Percentiles rank a stretch among this genome's conserved stretches.
These are phyloP conservation scores for Chelon auratus DNA, from an alignment of 2,797 vertebrate species.

Conservation along the genomic window DNA sequence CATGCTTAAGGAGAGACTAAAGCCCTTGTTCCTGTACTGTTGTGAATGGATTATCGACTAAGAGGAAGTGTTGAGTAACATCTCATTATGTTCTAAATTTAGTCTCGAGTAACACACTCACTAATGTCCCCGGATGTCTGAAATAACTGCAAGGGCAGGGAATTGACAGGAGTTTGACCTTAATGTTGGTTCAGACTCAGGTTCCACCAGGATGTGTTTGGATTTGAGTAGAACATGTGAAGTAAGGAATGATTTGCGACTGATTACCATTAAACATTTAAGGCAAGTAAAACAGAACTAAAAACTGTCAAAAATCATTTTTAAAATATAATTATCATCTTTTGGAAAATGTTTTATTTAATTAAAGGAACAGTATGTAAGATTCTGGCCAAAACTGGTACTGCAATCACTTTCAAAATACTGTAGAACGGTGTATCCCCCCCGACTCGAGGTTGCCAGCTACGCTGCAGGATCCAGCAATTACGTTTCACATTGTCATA, in stretches of 20 bases:
- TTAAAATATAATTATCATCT: not conserved
- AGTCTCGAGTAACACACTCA: slow-evolving; percentile 6
- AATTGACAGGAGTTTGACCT: slow-evolving; percentile 39
- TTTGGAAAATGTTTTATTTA: not conserved
- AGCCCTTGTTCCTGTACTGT: not conserved
- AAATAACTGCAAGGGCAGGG: slow-evolving; percentile 51
- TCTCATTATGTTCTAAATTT: slow-evolving; percentile 64
- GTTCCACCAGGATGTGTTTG: slow-evolving; percentile 27
- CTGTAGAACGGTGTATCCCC: too few relatives aligned
- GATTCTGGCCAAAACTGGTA: too few relatives aligned
- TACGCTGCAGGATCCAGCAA: too few relatives aligned
- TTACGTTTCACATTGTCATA: too few relatives aligned
- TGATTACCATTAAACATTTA: not conserved
- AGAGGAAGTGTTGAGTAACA: slow-evolving; percentile 45
- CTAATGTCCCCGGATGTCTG: slow-evolving; percentile 28
- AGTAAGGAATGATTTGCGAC: fast-evolving
- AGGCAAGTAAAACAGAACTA: not conserved
- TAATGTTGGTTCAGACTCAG: slow-evolving; percentile 35
- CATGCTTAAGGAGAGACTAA: not conserved
- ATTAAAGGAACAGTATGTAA: too few relatives aligned
- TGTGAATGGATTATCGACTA: slow-evolving; percentile 43
- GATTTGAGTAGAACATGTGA: slow-evolving; percentile 6
- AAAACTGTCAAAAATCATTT: too few relatives aligned
- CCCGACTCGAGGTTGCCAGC: too few relatives aligned
- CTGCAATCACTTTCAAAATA: too few relatives aligned